Evolutionary conservation across 2,113 vertebrate genomes (phyloP).

Genomic region (Takifugu flavidus): DNA sequence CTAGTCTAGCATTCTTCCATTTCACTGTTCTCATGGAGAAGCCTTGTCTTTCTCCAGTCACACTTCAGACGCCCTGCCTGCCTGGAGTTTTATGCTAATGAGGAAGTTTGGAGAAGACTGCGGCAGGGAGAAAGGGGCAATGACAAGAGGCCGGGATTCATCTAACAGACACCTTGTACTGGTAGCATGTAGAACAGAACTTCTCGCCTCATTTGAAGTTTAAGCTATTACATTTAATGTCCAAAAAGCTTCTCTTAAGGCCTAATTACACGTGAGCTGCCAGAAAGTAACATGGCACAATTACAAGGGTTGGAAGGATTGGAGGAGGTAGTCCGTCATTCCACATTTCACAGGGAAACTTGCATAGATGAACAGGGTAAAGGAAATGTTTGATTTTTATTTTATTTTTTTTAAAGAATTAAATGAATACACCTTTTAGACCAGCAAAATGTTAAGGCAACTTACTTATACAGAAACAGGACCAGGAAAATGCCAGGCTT

Average conservation of each 20-base stretch:
- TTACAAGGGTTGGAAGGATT: conserved; percentile 33
- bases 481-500: too few relatives aligned
- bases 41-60: conserved; percentile 21
- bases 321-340: conserved; percentile 15
- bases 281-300: conserved; percentile 37
- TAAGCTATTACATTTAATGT: conserved; percentile 44
- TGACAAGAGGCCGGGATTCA: conserved; percentile 42
- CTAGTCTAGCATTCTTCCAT: conserved; percentile 18
- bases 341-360: conserved; percentile 19
- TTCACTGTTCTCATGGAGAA: conserved; percentile 7
- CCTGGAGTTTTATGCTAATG: conserved; percentile 64
- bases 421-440: conserved; percentile 29
- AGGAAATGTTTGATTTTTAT: conserved; percentile 17
- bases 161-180: conserved; percentile 42
- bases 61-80: conserved; percentile 37
- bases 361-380: conserved; percentile 22
- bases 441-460: background rate
- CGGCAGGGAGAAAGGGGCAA: conserved; percentile 3
- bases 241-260: conserved; percentile 40
- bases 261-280: conserved; percentile 57
- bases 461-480: too few relatives aligned
- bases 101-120: conserved; percentile 33
- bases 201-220: conserved; percentile 48
- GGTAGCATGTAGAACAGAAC: conserved; percentile 48
- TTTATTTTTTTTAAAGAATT: background rate